Evolutionary conservation across 2,888 invertebrate genomes (phyloP), one percentile per base, ranked within the genome.

Genomic region (Tethea ocularis): DNA sequence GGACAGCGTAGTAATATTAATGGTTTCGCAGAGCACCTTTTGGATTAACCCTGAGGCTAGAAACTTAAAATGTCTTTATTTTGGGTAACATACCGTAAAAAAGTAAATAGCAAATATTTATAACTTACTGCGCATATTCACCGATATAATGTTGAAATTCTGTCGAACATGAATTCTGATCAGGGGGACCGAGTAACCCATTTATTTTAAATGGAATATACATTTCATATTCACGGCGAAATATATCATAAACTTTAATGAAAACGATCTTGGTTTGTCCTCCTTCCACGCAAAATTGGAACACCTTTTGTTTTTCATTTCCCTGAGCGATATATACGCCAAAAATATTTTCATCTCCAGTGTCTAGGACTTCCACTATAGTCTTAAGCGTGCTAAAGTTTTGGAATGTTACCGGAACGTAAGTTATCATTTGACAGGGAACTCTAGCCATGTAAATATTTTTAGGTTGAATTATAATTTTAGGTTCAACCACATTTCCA

Each of bases 141-240:
- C 82, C 80, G 38, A 85, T 82, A 61, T 89, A 93, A 74, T 87
- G 75, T 22, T 78, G 79, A 46, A 90, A 72, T 71, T 91, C 88
- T 24, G 84, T 86, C 11, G 90, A 84, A 54, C 63, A 66, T 26
- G 75, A 52, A 71, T 82, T 71, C 71, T 83, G 61, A 66, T 82
- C 68, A 6, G 94, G 91, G 8, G 95, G 95, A 0, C 95, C 95
- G 55, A 95, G 68, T 51, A 95, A 76, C 57, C 88, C 89, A 70
- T 95, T 95, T 20, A 95, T 83, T 70, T 94, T 86, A 61, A 95
- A 88, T 0, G 95, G 95, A 57, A 95, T 82, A 67, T 87, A 94
- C 78, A 95, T 94, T 57, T 93, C 92, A 71, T 94, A 95, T 61
- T 94, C 94, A 64, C 91, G 82, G 56, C 89, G 80, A 73, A 83